Evolutionary conservation across 2,888 invertebrate genomes (phyloP).

Genomic region (Plusia festucae): DNA sequence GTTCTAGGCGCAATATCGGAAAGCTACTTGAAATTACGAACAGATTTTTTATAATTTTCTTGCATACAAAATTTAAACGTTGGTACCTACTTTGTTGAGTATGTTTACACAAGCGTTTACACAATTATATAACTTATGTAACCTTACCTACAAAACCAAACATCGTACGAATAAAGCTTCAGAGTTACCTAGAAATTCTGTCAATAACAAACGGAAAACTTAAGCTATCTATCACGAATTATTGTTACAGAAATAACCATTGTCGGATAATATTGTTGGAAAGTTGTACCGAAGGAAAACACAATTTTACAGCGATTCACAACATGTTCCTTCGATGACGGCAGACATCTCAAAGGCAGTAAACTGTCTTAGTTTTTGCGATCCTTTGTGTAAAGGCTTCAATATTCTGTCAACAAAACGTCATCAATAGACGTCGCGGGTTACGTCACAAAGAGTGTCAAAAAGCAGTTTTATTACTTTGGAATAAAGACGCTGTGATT

Average conservation of each 20-base stretch:
- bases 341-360: conserved; percentile 14
- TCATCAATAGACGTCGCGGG: conserved; percentile 17
- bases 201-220: conserved; percentile 33
- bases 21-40: conserved; percentile 18
- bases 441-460: not conserved
- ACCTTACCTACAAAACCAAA: not conserved
- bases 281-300: conserved; percentile 6
- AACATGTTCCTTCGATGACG: conserved; percentile 6
- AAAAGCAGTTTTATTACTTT: not conserved
- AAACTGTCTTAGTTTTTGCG: conserved; percentile 3
- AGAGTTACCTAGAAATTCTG: conserved; percentile 31
- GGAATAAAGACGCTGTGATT: not conserved
- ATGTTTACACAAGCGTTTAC: not conserved
- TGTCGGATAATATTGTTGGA: conserved; percentile 17
- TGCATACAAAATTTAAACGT: no score
- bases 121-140: not conserved
- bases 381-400: conserved; percentile 16
- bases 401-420: conserved; percentile 38
- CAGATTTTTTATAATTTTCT: no score
- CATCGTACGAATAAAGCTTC: conserved; percentile 15
- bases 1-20: conserved; percentile 24
- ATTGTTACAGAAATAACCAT: conserved; percentile 35
- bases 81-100: not conserved
- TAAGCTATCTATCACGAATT: conserved; percentile 30
- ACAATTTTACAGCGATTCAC: conserved; percentile 3